Evolutionary conservation across 2,113 vertebrate genomes (phyloP), one percentile per base, ranked within the genome.

Genomic region (Megaleporinus macrocephalus): DNA sequence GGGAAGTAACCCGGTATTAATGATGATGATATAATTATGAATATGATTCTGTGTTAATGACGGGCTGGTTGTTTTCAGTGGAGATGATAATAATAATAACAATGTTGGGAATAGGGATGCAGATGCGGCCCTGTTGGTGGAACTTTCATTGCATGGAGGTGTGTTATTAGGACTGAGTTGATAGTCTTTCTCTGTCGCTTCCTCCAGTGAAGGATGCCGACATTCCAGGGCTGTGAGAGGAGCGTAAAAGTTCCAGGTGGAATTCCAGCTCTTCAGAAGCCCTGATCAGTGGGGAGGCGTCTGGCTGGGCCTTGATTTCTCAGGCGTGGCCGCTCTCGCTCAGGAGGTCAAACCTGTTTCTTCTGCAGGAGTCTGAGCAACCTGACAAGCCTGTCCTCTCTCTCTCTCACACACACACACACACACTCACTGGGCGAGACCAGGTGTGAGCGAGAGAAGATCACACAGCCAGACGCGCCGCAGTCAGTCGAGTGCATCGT

Each of bases 311-410:
- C 66, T 41, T 29, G 20, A 27, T 55, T 53, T 26, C 2, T 24
- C 62, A 75, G 87, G 88, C 82, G 89, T 79, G 90, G 90, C 87
- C 85, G 78, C 81, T 82, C 73, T 77, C 47, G 16, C 47, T 4
- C 16, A 65, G 76, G 89, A 91, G 84, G 89, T 83, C 61, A 87
- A 94, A 94, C 92, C 93, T 51, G 92, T 93, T 94, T 88, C 9
- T 72, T n/a, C 24, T 70, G 44, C 51, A 87, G 90, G 91, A 44
- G 91, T 91, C 89, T 74, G 77, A 85, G 82, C 30, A 53, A 85
- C 88, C 85, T 41, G 84, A 84, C 85, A 2, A 84, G 75, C 87
- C 79, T 1, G 84, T 85, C 84, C 27, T 5, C n/a, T n/a, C n/a
- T n/a, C n/a, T n/a, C n/a, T n/a, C n/a, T n/a, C n/a, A n/a, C 14